Base-by-base conservation (phyloP, 2,797 vertebrate species). In the Salarias fasciatus region DNA sequence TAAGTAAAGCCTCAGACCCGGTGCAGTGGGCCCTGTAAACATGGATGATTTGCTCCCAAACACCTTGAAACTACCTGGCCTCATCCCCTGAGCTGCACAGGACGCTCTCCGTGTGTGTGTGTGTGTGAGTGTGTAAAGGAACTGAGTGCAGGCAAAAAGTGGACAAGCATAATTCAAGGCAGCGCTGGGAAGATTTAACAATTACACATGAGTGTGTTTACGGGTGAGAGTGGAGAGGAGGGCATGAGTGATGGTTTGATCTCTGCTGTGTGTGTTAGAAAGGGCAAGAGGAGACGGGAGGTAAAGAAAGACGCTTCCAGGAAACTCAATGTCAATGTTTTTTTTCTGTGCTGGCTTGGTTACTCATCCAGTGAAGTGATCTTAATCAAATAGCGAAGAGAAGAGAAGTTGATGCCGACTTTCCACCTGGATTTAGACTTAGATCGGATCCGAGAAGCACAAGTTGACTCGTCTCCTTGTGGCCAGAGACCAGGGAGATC, bases 1-100 rank as follows among this genome's bases (percentile, higher is more conserved):
- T 69, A 49, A 80, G 59, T 59, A 72, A 78, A 83, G 69, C 80
- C 68, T 58, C 41, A 60, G 58, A 82, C 75, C 49, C 44, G 64
- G 51, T 11, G 5, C 12, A 0, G 40, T 24, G 70, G 41, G 68
- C 59, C 66, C 70, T 60, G 72, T 74, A 85, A 86, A 86, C 77
- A 78, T 38, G 66, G 79, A 73, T 76, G 75, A 80, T 82, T 76
- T 83, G 75, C 58, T 79, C 66, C 54, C 57, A 49, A 71, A 81
- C 74, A 83, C 85, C 77, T 82, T 71, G 14, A 75, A 80, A 75
- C 48, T 58, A 65, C 53, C 55, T 8, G 11, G 75, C 54, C 64
- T 66, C 42, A 57, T 80, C 76, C 70, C 9, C 1, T 3, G n/a
- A 53, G 66, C 55, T 55, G 64, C 2, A 15, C 31, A 57, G 31